Evolutionary conservation across 2,113 vertebrate species (phyloP).

Genomic region (Laticauda laticaudata): DNA sequence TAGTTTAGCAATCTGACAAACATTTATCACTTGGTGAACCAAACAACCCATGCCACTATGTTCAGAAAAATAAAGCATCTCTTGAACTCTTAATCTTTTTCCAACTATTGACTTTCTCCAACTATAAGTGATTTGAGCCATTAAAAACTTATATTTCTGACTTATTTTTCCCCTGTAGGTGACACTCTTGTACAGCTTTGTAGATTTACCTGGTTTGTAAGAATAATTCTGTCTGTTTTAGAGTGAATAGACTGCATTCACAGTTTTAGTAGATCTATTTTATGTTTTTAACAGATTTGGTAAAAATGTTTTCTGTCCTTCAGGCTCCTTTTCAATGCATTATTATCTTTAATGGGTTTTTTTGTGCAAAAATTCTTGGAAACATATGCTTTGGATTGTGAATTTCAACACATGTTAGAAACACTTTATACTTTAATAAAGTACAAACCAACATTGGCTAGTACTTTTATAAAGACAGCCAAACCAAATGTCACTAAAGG

Average conservation of each 20-base stretch:
- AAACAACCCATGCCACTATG: too few relatives aligned
- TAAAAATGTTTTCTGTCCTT: not conserved
- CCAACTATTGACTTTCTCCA: not conserved
- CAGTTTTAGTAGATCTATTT: not conserved
- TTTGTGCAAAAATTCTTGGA: not conserved
- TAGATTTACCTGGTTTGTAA: fast-evolving
- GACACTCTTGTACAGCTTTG: slow-evolving; percentile 51
- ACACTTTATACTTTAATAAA: not conserved
- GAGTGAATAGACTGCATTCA: not conserved
- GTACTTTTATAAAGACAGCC: not conserved
- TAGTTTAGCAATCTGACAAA: not conserved
- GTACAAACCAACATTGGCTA: not conserved
- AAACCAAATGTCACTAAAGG: not conserved
- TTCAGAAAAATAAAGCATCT: not conserved
- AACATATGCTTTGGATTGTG: not conserved
- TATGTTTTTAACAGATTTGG: not conserved
- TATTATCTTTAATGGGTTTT: not conserved
- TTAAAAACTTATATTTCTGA: not conserved
- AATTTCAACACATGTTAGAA: not conserved
- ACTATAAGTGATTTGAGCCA: fast-evolving
- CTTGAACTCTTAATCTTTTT: not conserved
- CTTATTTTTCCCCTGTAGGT: slow-evolving; percentile 44
- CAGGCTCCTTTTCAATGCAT: not conserved
- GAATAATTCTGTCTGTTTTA: fast-evolving
- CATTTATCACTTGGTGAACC: not conserved